A percentile compares a stretch with the other conserved stretches of the same genome.
Conservation (phyloP, 1,140 invertebrate species). For the Apis mellifera region Amel_HAv3.1 CM009940.2:9652001-9652500, state of each 20-base stretch:
- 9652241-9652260: slow-evolving; percentile 80
- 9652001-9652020: background rate
- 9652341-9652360: slow-evolving; percentile 70
- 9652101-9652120: slow-evolving; percentile 63
- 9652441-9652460: slow-evolving; percentile 45
- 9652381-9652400: slow-evolving; percentile 20
- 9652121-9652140: slow-evolving; percentile 64
- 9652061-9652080: background rate
- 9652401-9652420: background rate
- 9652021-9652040: slow-evolving; percentile 18
- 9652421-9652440: slow-evolving; percentile 50
- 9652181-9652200: background rate
- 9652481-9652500: background rate
- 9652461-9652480: slow-evolving; percentile 58
- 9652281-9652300: slow-evolving; percentile 79
- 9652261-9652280: slow-evolving; percentile 81
- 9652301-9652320: slow-evolving; percentile 70
- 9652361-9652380: slow-evolving; percentile 62
- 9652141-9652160: slow-evolving; percentile 54
- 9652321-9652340: slow-evolving; percentile 73
- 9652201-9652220: slow-evolving; percentile 57
- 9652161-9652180: slow-evolving; percentile 65
- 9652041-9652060: background rate
- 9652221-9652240: slow-evolving; percentile 80
- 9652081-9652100: slow-evolving; percentile 39